Percentiles rank a stretch among this genome's conserved stretches.
Evolutionary conservation across 2,888 invertebrate genomes (phyloP).

Genomic region (Thymelicus lineola): DNA sequence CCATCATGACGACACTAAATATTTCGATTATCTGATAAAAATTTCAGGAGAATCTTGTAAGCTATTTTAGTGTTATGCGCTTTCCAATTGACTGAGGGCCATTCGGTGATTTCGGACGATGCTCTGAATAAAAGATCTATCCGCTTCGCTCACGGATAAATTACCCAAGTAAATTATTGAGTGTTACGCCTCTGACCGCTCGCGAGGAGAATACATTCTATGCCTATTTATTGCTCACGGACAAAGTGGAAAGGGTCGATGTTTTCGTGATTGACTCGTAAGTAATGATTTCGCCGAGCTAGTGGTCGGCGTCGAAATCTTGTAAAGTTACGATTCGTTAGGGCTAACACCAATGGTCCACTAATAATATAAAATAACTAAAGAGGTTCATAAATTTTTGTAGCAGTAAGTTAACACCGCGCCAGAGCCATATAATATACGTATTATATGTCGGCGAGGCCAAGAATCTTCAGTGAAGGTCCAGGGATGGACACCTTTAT

Average conservation of each 20-base stretch:
- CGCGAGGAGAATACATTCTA: slow-evolving; percentile 61
- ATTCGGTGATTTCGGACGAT: slow-evolving; percentile 26
- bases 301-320: not conserved
- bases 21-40: not conserved
- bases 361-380: no score
- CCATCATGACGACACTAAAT: no score
- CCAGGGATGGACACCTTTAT: no score
- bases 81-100: slow-evolving; percentile 15
- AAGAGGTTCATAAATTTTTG: no score
- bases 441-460: no score
- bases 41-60: not conserved
- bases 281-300: slow-evolving; percentile 2
- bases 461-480: no score
- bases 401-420: no score
- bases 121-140: slow-evolving; percentile 73
- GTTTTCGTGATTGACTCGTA: slow-evolving; percentile 18
- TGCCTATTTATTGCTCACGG: slow-evolving; percentile 44
- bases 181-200: slow-evolving; percentile 59
- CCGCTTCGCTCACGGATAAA: slow-evolving; percentile 62
- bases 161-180: slow-evolving; percentile 79
- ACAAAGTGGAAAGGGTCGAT: slow-evolving; percentile 18
- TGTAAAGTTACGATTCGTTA: not conserved
- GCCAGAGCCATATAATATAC: no score
- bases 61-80: slow-evolving; percentile 9
- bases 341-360: not conserved